phyloP scores from a whole-genome alignment of 1,140 invertebrate genomes.

The Drosophila bipectinata region DNA sequence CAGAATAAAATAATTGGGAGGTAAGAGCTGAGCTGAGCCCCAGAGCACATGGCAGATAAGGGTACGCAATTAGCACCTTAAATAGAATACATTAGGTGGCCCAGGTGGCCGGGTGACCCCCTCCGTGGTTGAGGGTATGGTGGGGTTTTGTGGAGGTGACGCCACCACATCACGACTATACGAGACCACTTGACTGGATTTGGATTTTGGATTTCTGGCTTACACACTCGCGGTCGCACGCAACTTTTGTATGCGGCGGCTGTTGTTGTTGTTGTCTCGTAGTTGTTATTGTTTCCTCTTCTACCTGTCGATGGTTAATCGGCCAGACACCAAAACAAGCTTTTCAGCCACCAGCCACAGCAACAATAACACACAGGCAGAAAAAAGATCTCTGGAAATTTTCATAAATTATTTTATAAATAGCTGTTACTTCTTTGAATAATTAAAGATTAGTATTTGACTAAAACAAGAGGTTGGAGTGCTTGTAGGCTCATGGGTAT shows the following conservation, averaged over 20 bases:
- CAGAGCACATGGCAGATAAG: slow-evolving; percentile 48
- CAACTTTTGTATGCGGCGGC: slow-evolving; percentile 40
- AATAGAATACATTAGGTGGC: slow-evolving; percentile 55
- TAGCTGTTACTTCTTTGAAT: neutral
- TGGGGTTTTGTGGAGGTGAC: slow-evolving; percentile 25
- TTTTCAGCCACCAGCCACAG: slow-evolving; percentile 45
- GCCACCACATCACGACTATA: slow-evolving; percentile 30
- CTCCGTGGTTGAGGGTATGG: neutral
- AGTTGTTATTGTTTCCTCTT: slow-evolving; percentile 42
- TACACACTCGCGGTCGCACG: slow-evolving; percentile 36
- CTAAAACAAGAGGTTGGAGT: too few species aligned
- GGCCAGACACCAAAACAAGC: slow-evolving; percentile 77
- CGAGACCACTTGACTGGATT: slow-evolving; percentile 54
- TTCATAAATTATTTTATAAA: neutral
- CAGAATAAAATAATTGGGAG: too few species aligned
- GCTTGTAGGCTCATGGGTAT: too few species aligned
- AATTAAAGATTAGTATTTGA: too few species aligned
- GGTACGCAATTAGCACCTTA: slow-evolving; percentile 55
- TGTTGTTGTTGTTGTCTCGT: slow-evolving; percentile 3
- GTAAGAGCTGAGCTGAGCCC: neutral
- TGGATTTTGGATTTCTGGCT: slow-evolving; percentile 24
- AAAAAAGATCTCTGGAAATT: neutral
- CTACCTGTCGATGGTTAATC: slow-evolving; percentile 69
- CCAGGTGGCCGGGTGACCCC: slow-evolving; percentile 35
- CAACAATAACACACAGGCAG: slow-evolving; percentile 22